Evolutionary conservation across 37 sponge, comb jelly and placozoan genomes (phyloP), one percentile per base, ranked within the genome.

Genomic region (Tethya wilhelma): DNA sequence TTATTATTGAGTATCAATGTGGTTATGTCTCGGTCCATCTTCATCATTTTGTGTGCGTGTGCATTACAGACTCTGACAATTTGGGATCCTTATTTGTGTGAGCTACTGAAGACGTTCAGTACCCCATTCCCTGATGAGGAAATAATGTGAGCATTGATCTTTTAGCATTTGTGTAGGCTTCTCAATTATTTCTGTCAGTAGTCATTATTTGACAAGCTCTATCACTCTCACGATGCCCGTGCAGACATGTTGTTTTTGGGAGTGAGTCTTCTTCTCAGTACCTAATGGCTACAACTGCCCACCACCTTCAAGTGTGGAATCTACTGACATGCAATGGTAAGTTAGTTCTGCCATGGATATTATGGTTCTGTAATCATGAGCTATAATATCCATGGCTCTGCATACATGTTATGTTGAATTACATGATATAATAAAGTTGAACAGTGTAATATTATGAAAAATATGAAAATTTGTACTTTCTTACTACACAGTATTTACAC

Each of bases 241-340:
- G n/a, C n/a, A 89, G 85, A 43, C 31, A 70, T 28, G 57, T 83
- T 6, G 40, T 32, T 2, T 92, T 87, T 79, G 85, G 93, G 2
- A 39, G 44, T 2, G n/a, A 41, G 31, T 32, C 60, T 17, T 92
- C 81, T 4, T 78, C 89, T 45, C 89, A 92, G 8, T 84, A 75
- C 80, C 72, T 92, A 1, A 28, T 88, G 64, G 79, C 80, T 4
- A 22, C 85, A 56, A 45, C 89, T 44, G 17, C 56, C 11, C 55
- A 26, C 44, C 79, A 88, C 76, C 67, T 92, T 6, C 62, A 67
- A 41, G 89, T 92, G 37, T 92, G 93, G 93, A 56, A 92, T 59
- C 70, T 92, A 20, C 81, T 87, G 29, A 74, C 66, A 20, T 91
- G 84, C 59, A 64, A 44, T 71, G 59, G 92, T 91, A 60, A 9